These are phyloP conservation scores for Caloenas nicobarica DNA, from an alignment of 2,113 vertebrate genomes.

Conservation along the genomic window DNA sequence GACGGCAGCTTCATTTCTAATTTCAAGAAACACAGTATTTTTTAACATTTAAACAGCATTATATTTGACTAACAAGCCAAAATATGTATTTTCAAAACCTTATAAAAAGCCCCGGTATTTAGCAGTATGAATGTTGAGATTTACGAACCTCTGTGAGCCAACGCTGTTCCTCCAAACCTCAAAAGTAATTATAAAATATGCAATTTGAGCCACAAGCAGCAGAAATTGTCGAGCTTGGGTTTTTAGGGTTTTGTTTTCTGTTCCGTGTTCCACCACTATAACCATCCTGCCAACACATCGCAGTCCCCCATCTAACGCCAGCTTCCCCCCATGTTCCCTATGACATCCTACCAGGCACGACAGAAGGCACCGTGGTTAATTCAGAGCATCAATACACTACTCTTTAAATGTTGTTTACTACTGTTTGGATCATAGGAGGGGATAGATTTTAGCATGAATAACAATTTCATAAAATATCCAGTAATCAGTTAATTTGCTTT, in stretches of 20 bases:
- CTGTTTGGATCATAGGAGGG: background rate
- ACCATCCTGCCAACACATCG: background rate
- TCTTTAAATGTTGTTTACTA: background rate
- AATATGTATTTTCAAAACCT: conserved; percentile 56
- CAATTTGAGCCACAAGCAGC: conserved; percentile 4
- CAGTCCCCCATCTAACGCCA: background rate
- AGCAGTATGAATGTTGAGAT: conserved; percentile 41
- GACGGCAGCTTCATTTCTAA: conserved; percentile 60
- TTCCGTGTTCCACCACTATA: background rate
- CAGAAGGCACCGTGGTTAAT: background rate
- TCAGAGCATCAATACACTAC: background rate
- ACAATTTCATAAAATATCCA: background rate
- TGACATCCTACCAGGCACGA: background rate
- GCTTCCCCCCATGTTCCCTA: background rate
- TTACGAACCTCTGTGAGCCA: background rate
- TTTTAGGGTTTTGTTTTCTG: background rate
- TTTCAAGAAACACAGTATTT: conserved; percentile 62
- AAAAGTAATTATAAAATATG: background rate
- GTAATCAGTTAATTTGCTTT: background rate
- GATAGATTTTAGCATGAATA: background rate
- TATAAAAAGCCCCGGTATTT: conserved; percentile 47
- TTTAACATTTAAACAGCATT: conserved; percentile 62
- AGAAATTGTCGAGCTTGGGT: background rate
- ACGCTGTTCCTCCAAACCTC: conserved; percentile 12
- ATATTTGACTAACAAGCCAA: conserved; percentile 61